A percentile compares a stretch with the other conserved stretches of the same genome.
phyloP scores from a whole-genome alignment of 1,140 invertebrate species.

The Drosophila eugracilis region DNA sequence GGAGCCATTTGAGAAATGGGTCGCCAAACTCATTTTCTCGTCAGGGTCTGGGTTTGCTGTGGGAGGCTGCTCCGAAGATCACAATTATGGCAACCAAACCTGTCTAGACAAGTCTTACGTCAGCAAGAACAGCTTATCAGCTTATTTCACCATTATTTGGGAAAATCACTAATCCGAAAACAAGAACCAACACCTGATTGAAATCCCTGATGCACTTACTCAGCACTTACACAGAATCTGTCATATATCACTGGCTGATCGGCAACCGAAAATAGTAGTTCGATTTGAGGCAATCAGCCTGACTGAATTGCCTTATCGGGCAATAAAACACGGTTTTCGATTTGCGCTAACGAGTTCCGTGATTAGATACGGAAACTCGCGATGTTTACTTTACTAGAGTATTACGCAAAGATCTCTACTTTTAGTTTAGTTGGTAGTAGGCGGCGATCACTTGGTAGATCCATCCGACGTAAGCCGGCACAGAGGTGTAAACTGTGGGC shows the following conservation, averaged over 20 bases:
- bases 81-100: background rate
- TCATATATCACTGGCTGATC: slow-evolving; percentile 34
- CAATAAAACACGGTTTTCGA: slow-evolving; percentile 44
- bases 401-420: slow-evolving; percentile 58
- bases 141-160: too few relatives aligned
- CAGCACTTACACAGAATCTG: slow-evolving; percentile 15
- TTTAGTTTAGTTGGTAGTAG: slow-evolving; percentile 66
- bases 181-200: background rate
- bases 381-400: slow-evolving; percentile 35
- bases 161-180: too few relatives aligned
- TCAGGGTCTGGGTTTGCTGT: slow-evolving; percentile 17
- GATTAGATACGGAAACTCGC: slow-evolving; percentile 43
- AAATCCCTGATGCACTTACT: slow-evolving; percentile 12
- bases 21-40: background rate
- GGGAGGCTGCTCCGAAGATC: slow-evolving; percentile 17
- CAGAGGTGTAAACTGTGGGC: slow-evolving; percentile 90
- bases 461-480: slow-evolving; percentile 88
- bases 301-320: slow-evolving; percentile 45
- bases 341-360: slow-evolving; percentile 23
- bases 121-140: too few relatives aligned
- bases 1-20: background rate
- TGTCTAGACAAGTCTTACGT: background rate
- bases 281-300: slow-evolving; percentile 39
- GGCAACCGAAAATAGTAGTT: slow-evolving; percentile 39
- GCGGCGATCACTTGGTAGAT: slow-evolving; percentile 86